Evolutionary conservation across 2,888 invertebrate genomes (phyloP).

Genomic region (Protodeltote pygarga): DNA sequence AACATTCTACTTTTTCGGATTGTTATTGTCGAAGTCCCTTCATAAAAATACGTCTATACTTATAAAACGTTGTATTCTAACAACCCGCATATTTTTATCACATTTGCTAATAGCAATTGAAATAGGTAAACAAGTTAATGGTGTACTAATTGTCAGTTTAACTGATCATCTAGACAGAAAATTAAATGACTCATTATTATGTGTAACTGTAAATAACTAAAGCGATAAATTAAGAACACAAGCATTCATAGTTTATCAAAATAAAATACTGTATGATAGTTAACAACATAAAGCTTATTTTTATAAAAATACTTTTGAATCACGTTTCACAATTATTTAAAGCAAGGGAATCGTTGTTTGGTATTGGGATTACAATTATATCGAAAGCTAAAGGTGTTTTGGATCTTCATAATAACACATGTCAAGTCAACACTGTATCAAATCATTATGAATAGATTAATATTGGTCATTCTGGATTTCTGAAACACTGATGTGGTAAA

Average conservation of each 20-base stretch:
- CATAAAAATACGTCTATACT: conserved; percentile 6
- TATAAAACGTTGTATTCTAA: conserved; percentile 25
- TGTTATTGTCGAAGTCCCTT: not conserved
- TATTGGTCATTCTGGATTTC: conserved; percentile 3
- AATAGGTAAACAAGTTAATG: conserved; percentile 51
- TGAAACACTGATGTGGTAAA: conserved; percentile 5
- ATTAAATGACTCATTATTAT: conserved; percentile 25
- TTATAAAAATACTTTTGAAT: conserved; percentile 26
- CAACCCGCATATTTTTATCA: conserved; percentile 48
- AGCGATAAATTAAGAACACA: conserved; percentile 55
- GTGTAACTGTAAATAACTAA: conserved; percentile 26
- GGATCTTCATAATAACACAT: not conserved
- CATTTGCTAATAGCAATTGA: conserved; percentile 41
- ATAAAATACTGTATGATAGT: conserved; percentile 56
- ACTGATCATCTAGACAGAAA: conserved; percentile 33
- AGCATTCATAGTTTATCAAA: conserved; percentile 59
- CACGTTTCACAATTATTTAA: conserved; percentile 30
- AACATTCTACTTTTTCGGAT: not conserved
- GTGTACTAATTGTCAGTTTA: conserved; percentile 42
- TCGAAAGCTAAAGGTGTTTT: conserved; percentile 5
- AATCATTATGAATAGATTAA: not conserved
- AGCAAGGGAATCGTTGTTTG: conserved; percentile 7
- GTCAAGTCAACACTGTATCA: too few relatives aligned
- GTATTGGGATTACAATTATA: conserved; percentile 13
- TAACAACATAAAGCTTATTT: conserved; percentile 70